A percentile compares a stretch with the other conserved stretches of the same genome.
Conservation (phyloP, 2,888 invertebrate genomes). For the Cephus sareptanus region DNA sequence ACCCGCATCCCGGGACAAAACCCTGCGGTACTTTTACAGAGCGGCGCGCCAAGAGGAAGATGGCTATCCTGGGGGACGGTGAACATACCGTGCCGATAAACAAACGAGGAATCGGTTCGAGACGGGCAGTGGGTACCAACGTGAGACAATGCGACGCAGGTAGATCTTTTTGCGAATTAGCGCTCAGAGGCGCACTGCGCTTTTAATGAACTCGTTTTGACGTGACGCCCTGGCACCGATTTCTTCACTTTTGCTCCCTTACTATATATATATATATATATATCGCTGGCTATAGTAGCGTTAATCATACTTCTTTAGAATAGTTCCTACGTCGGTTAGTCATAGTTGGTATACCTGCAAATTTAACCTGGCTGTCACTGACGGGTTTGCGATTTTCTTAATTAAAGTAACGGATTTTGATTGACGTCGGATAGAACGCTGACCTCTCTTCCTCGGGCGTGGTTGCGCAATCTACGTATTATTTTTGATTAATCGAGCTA, state of each 20-base stretch:
- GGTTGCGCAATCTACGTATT: no score
- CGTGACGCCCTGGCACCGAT: constrained; percentile 40
- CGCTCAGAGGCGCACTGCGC: constrained; percentile 32
- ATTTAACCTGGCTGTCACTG: no score
- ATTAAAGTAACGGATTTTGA: constrained; percentile 56
- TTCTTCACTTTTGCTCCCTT: constrained; percentile 11
- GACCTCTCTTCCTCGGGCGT: no score
- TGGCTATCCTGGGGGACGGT: constrained; percentile 4
- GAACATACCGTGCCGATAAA: constrained; percentile 21
- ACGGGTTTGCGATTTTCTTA: constrained; percentile 26
- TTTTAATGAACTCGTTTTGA: constrained; percentile 62
- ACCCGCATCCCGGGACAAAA: constrained; percentile 20
- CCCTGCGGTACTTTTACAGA: not conserved
- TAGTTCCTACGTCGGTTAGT: no score
- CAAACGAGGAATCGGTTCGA: constrained; percentile 15
- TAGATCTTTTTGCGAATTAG: constrained; percentile 29
- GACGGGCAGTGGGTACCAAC: constrained; percentile 22
- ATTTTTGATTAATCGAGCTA: no score
- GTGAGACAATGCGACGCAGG: constrained; percentile 40
- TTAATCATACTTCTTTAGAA: no score
- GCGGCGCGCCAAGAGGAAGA: constrained; percentile 15
- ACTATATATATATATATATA: constrained; percentile 10
- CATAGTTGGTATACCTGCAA: no score
- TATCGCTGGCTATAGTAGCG: not conserved
- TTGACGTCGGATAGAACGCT: constrained; percentile 35